These are phyloP conservation scores for Dendroctonus ponderosae DNA, from an alignment of 1,140 invertebrate species.

Conservation along the genomic window DNA sequence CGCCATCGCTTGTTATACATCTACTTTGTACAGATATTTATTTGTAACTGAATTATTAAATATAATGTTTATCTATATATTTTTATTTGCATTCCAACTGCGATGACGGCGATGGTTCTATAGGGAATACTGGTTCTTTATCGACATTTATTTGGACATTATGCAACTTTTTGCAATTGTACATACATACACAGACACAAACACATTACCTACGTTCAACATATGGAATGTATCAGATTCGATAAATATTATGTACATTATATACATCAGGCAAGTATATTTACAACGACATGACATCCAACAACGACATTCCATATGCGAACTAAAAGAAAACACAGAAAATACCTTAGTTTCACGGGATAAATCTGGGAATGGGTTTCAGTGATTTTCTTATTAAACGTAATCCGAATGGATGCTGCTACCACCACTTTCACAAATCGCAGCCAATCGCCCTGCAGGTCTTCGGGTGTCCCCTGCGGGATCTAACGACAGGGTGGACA, in stretches of 20 bases:
- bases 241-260: conserved; percentile 12
- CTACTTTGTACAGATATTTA: conserved; percentile 44
- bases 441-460: conserved; percentile 56
- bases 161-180: neutral
- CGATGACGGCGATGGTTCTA: neutral
- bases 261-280: neutral
- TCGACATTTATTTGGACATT: neutral
- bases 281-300: too few relatives aligned
- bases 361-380: conserved; percentile 5
- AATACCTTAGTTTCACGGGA: conserved; percentile 1
- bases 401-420: conserved; percentile 60
- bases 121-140: neutral
- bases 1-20: conserved; percentile 35
- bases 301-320: too few relatives aligned
- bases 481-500: conserved; percentile 47
- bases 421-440: conserved; percentile 62
- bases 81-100: neutral
- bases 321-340: conserved; percentile 1
- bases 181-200: neutral
- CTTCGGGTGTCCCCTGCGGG: conserved; percentile 45
- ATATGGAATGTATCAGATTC: neutral
- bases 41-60: conserved; percentile 46
- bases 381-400: conserved; percentile 49
- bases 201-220: too few relatives aligned
- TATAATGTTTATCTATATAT: conserved; percentile 38